Evolutionary conservation across 2,113 vertebrate species (phyloP).

Genomic region (Callopanchax toddi): DNA sequence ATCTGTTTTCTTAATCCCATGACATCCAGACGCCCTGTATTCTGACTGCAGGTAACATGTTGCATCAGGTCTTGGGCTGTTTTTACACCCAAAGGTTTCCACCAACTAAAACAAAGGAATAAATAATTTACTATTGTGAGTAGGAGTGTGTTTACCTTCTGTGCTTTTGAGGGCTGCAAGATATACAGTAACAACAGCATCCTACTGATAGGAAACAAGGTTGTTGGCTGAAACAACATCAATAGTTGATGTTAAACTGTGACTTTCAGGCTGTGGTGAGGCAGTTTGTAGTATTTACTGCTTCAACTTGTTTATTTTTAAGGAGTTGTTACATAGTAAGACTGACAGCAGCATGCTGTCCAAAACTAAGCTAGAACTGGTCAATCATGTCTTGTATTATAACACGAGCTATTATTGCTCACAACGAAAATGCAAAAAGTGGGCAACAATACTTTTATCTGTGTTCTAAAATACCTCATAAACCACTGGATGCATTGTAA

Average conservation of each 20-base stretch:
- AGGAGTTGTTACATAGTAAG: too few relatives aligned
- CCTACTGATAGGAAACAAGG: background rate
- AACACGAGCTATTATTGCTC: too few relatives aligned
- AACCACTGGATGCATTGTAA: too few relatives aligned
- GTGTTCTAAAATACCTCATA: too few relatives aligned
- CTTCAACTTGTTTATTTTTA: too few relatives aligned
- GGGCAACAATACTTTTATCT: too few relatives aligned
- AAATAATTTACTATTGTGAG: background rate
- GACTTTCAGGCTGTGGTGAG: background rate
- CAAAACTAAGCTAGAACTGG: too few relatives aligned
- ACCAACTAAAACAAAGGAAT: background rate
- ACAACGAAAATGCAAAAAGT: too few relatives aligned
- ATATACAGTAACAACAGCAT: background rate
- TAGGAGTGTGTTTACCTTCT: background rate
- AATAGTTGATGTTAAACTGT: background rate
- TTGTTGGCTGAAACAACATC: background rate
- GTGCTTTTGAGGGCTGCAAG: background rate
- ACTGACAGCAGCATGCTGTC: too few relatives aligned
- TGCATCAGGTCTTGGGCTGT: too few relatives aligned
- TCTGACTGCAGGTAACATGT: slow-evolving; percentile 1
- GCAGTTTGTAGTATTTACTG: background rate
- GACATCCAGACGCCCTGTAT: slow-evolving; percentile 11
- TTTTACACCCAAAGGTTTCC: too few relatives aligned
- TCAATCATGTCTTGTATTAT: too few relatives aligned
- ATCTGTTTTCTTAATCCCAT: background rate